These are phyloP conservation scores for Drosophila austrosaltans DNA, from an alignment of 2,888 invertebrate genomes.

Conservation along the genomic window DNA sequence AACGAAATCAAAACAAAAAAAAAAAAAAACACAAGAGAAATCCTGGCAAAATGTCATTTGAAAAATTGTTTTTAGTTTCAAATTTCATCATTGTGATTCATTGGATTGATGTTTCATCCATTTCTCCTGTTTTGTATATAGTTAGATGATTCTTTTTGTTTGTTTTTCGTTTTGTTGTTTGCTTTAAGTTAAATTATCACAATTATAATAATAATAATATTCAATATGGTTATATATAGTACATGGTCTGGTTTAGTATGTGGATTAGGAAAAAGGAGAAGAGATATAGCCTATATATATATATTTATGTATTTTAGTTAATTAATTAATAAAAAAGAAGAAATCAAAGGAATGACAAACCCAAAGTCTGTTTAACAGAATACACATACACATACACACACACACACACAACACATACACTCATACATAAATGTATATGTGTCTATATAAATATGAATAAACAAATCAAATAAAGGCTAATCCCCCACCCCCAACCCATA, in stretches of 20 bases:
- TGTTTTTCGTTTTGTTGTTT: background rate
- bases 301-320: background rate
- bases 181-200: slow-evolving; percentile 8
- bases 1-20: slow-evolving; percentile 1
- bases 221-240: slow-evolving; percentile 14
- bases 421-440: slow-evolving; percentile 15
- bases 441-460: slow-evolving; percentile 11
- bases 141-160: background rate
- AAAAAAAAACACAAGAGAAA: background rate
- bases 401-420: background rate
- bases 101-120: background rate
- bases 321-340: background rate
- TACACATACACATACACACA: background rate
- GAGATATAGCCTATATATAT: slow-evolving; percentile 4
- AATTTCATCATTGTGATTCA: too few relatives aligned
- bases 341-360: slow-evolving; percentile 6
- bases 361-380: slow-evolving; percentile 11
- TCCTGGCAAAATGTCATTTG: background rate
- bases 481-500: background rate
- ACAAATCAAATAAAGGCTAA: slow-evolving; percentile 8
- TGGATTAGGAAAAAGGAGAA: background rate
- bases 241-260: slow-evolving; percentile 3
- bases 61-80: background rate
- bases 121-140: background rate
- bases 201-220: slow-evolving; percentile 13